These are phyloP conservation scores for Mus minutoides DNA, from an alignment of 2,797 vertebrate genomes.

Conservation along the genomic window DNA sequence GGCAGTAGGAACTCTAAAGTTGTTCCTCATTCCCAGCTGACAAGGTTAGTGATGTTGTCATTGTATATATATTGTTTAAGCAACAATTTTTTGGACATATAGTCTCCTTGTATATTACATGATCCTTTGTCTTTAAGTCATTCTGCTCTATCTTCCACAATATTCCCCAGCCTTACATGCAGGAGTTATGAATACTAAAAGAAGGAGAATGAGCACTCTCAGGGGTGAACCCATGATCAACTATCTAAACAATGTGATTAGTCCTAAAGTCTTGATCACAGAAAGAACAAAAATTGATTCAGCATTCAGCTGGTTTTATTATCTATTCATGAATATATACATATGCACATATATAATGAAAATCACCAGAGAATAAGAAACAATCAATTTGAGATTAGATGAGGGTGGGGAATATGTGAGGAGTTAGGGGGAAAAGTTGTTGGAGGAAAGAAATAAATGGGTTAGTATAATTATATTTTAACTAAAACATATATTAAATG, in stretches of 20 bases:
- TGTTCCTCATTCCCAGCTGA: too few relatives aligned
- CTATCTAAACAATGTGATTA: too few relatives aligned
- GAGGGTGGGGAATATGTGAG: not conserved
- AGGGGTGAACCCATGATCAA: not conserved
- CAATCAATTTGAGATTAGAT: not conserved
- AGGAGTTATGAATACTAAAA: not conserved
- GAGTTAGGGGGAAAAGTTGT: not conserved
- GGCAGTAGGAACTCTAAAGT: not conserved
- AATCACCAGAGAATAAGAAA: not conserved
- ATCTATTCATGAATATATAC: not conserved
- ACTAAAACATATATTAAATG: not conserved
- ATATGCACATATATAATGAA: not conserved
- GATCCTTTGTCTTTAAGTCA: not conserved
- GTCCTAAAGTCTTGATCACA: not conserved
- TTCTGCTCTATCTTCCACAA: not conserved
- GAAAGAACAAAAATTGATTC: not conserved
- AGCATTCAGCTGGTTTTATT: not conserved
- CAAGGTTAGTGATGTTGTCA: not conserved
- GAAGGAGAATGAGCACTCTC: not conserved
- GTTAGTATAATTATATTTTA: not conserved
- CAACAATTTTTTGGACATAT: not conserved
- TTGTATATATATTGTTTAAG: too few relatives aligned
- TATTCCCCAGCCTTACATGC: not conserved
- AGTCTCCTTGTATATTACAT: not conserved
- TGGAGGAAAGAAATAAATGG: not conserved